Evolutionary conservation across 2,797 vertebrate genomes (phyloP), one percentile per base, ranked within the genome.

Genomic region (Moxostoma hubbsi): DNA sequence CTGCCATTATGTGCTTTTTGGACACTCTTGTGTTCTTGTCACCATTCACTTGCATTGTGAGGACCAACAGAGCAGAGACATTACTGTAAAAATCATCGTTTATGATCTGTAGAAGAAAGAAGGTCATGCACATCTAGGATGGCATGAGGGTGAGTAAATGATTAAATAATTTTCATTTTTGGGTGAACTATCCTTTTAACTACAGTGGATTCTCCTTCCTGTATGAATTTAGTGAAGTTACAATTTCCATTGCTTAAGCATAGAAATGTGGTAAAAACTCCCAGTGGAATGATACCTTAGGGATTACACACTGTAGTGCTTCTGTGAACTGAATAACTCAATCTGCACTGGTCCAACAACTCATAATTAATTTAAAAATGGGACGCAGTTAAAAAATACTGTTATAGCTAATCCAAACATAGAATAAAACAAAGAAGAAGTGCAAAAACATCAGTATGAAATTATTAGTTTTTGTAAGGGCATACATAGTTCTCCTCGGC

Each of bases 201-300:
- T 47, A 46, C 50, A 64, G 50, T 51, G 9, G 10, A 8, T 15
- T 64, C 15, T 55, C n/a, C 73, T 18, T 54, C 16, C 46, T 51
- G 54, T 59, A 43, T 5, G 4, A 36, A 43, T 58, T 75, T 5
- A 10, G 57, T 75, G 16, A 24, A 57, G 16, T 66, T 66, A 68
- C 43, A 13, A 55, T 59, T 68, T 59, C 53, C 53, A 58, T 75
- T 55, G 66, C 53, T 66, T 58, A 75, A 75, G 43, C 63, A 75
- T 75, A 49, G 49, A 62, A 66, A 58, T 4, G 1, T 36, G 45
- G 45, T 36, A 54, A 18, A 75, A 67, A 47, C 6, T 65, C 63
- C 11, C 47, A 15, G 62, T 65, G 15, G 43, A 75, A 24, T 9
- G 62, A 65, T 46, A 57, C 63, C 9, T 1, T 36, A 51, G 64